These are phyloP conservation scores for Prosopocoilus inquinatus DNA, from an alignment of 2,888 invertebrate species.

Conservation along the genomic window DNA sequence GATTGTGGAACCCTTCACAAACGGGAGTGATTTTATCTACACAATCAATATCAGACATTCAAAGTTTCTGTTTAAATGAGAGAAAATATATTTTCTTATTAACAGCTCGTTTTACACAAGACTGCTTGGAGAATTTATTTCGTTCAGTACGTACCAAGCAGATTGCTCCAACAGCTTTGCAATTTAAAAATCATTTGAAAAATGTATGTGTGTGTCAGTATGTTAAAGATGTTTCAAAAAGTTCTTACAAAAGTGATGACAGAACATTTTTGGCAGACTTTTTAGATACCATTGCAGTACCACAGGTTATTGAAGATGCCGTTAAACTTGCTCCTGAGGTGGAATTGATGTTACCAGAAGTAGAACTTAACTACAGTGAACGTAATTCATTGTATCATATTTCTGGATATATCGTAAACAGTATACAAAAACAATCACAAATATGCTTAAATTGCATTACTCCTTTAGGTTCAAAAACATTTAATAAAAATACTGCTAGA, in stretches of 20 bases:
- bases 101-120: constrained; percentile 19
- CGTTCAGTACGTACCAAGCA: constrained; percentile 17
- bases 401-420: neutral
- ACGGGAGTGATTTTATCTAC: constrained; percentile 17
- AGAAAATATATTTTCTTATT: constrained; percentile 13
- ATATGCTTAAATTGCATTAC: too few relatives aligned
- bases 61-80: constrained; percentile 10
- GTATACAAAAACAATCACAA: neutral
- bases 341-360: neutral
- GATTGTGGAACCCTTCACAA: constrained; percentile 15
- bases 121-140: constrained; percentile 19
- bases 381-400: constrained; percentile 1
- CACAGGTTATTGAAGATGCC: neutral
- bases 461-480: too few relatives aligned
- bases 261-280: neutral
- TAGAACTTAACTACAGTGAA: neutral
- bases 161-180: constrained; percentile 12
- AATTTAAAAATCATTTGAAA: neutral
- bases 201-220: neutral
- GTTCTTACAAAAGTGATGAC: neutral
- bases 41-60: constrained; percentile 17
- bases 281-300: constrained; percentile 3
- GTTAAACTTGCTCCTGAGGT: neutral
- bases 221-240: neutral
- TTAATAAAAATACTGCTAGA: too few relatives aligned